phyloP scores from a whole-genome alignment of 2,888 invertebrate genomes.

The Aleiodes alternator region DNA sequence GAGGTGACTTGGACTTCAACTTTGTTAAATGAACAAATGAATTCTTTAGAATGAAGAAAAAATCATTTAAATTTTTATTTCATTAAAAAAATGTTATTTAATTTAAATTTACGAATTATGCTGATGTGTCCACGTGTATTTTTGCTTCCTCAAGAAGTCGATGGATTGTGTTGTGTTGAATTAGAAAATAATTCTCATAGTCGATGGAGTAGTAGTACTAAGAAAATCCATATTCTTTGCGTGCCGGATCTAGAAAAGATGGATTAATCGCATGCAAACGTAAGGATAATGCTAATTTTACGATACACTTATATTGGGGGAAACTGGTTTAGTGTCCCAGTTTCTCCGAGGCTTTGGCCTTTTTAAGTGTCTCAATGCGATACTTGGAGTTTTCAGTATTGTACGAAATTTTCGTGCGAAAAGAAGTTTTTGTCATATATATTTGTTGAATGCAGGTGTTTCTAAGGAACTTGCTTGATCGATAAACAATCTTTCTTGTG shows the following conservation, averaged over 20 bases:
- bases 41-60: no score
- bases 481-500: constrained; percentile 45
- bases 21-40: no score
- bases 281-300: constrained; percentile 66
- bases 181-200: no score
- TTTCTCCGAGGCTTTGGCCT: constrained; percentile 34
- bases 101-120: background rate
- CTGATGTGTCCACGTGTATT: no score
- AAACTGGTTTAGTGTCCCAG: constrained; percentile 40
- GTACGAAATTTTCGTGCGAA: background rate
- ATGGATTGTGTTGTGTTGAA: no score
- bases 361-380: background rate
- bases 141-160: no score
- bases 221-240: constrained; percentile 66
- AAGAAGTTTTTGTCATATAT: no score
- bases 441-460: background rate
- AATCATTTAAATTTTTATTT: background rate
- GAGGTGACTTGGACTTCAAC: no score
- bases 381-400: background rate
- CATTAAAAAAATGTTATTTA: constrained; percentile 1
- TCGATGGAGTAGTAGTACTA: background rate
- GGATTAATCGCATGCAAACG: constrained; percentile 60
- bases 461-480: constrained; percentile 49
- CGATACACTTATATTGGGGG: constrained; percentile 44
- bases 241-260: constrained; percentile 52